Evolutionary conservation across 2,113 vertebrate species (phyloP), one percentile per base, ranked within the genome.

Genomic region (Rousettus leschenaultii): DNA sequence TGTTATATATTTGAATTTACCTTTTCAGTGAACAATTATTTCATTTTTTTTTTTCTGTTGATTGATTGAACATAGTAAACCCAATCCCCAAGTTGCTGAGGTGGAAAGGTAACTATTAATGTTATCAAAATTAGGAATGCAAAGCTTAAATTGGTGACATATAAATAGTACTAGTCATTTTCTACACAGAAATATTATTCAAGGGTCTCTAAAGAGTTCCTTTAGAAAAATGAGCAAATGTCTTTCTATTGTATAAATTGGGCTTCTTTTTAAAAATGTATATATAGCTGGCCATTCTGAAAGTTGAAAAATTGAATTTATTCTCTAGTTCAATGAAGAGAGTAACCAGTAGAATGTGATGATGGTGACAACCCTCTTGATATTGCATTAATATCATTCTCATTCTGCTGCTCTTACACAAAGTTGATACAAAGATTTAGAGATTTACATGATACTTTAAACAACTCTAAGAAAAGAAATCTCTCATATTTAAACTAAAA

Each of bases 21-120:
- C 10, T 91, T 97, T 97, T 95, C 2, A 57, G 15, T 74, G 38
- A 92, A 91, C 96, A 97, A 63, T 83, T 87, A 83, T 11, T 0
- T 91, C 2, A 30, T 61, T 96, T 77, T 51, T 84, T 96, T 91
- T 21, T 43, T 22, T 97, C 35, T 92, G 16, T 10, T 95, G 70
- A 96, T 83, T 91, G 35, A 96, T 80, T 91, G 38, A 96, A 95
- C 8, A 26, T 53, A 26, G 22, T 92, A 51, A 96, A 79, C 6
- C 2, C 12, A 97, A 78, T 70, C 40, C 16, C 70, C 5, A 79
- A 86, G 33, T 12, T 93, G 57, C 16, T 89, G 18, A 16, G 85
- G 21, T 70, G 30, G 63, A 96, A 95, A 97, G 38, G 7, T 80
- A 95, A 68, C 14, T 73, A 38, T 87, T 96, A 87, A 75, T 92